Base-by-base conservation (phyloP, 2,113 vertebrate genomes). In the Tetrax tetrax region DNA sequence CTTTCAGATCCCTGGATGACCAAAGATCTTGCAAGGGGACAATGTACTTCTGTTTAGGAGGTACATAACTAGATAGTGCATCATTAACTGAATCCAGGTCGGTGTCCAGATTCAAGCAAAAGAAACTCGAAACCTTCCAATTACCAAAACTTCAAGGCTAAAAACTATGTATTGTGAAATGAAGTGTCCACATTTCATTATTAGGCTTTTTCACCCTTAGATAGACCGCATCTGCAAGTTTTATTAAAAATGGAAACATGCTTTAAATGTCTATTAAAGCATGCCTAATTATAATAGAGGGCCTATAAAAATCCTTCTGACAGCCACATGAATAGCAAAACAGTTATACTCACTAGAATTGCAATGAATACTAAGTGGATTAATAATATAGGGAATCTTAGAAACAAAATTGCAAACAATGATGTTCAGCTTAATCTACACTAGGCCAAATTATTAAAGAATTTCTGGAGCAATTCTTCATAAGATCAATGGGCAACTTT, bases 231-330 rank as follows among this genome's bases (percentile, higher is more conserved):
- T 83, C 94, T 91, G 94, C 60, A 95, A 96, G 80, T 90, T 97
- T 96, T 97, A 96, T 97, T 96, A 82, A 96, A 97, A 97, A 96
- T 92, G 65, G 91, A 92, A 91, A 83, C 94, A 81, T 95, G 76
- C 89, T 96, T 97, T 96, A 98, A 97, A 94, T 96, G 82, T 78
- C 94, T 96, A 85, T 96, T 97, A 97, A 96, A 87, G 24, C 93
- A 93, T 95, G 75, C 64, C 95, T 97, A 98, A 97, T 98, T 97
- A 96, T 95, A 98, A 97, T 90, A 53, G 59, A 97, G 97, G 92
- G 38, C 51, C 93, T 97, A 94, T 97, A 97, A 97, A 98, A 97
- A 90, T 95, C 80, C 83, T 83, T 97, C 65, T 70, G 79, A 97
- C 88, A 97, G 87, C 70, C 83, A 96, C 87, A 93, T 65, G 87